Conservation (phyloP, 2,113 vertebrate species). For the Panurus biarmicus region DNA sequence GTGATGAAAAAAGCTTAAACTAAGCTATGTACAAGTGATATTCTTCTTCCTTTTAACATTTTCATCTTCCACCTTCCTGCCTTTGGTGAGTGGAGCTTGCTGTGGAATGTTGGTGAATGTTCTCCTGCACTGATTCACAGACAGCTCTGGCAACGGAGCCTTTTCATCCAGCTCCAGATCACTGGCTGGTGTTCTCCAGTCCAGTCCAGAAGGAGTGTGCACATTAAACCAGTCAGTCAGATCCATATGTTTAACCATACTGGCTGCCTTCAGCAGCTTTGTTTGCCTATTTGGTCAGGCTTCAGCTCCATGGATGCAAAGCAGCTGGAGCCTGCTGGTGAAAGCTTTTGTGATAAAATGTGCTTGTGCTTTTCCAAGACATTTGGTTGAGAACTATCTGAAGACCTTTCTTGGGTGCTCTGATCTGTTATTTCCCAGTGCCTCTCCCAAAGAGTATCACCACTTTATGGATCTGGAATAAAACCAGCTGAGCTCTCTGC, state of each 20-base stretch:
- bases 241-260: neutral
- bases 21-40: neutral
- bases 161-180: neutral
- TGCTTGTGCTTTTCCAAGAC: neutral
- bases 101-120: neutral
- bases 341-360: neutral
- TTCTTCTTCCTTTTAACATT: neutral
- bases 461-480: neutral
- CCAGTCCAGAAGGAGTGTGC: neutral
- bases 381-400: neutral
- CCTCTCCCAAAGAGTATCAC: neutral
- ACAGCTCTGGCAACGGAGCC: neutral
- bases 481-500: neutral
- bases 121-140: neutral
- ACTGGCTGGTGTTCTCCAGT: neutral
- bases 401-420: neutral
- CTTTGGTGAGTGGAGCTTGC: neutral
- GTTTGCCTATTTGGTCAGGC: neutral
- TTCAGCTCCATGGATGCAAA: neutral
- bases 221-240: neutral
- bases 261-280: neutral
- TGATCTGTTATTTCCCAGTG: neutral
- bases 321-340: neutral
- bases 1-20: neutral
- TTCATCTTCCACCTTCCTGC: neutral